Conservation (phyloP, 2,888 invertebrate genomes). For the Phanerotoma sp. region DNA sequence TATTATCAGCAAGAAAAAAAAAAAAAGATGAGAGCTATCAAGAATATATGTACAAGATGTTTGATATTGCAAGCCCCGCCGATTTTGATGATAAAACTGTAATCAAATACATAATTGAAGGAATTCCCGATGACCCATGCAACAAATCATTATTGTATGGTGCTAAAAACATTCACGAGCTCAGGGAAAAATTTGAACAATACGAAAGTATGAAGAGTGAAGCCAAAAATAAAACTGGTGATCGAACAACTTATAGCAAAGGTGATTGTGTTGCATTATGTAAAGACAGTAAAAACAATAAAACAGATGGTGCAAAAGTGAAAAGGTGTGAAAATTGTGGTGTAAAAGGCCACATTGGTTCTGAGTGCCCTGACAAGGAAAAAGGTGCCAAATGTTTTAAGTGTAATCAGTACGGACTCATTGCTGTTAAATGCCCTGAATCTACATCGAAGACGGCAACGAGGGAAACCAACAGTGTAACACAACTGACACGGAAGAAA, state of each 20-base stretch:
- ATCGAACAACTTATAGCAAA: too few species aligned
- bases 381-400: constrained; percentile 35
- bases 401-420: constrained; percentile 33
- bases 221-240: too few species aligned
- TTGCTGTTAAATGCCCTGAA: constrained; percentile 26
- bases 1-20: constrained; percentile 7
- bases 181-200: neutral
- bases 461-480: too few species aligned
- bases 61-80: constrained; percentile 2
- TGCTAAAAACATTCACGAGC: neutral
- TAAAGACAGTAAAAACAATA: too few species aligned
- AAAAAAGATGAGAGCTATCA: constrained; percentile 11
- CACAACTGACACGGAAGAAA: too few species aligned
- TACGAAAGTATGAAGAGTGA: constrained; percentile 9
- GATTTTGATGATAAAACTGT: neutral
- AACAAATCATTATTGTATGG: constrained; percentile 3
- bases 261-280: too few species aligned
- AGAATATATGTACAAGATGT: constrained; percentile 10
- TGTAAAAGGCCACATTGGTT: constrained; percentile 18
- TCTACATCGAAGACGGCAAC: too few species aligned
- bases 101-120: constrained; percentile 7
- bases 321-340: constrained; percentile 37
- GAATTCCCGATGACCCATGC: neutral
- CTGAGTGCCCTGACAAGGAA: constrained; percentile 27
- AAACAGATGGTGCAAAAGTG: neutral